Evolutionary conservation across 1,140 invertebrate species (phyloP), one percentile per base, ranked within the genome.

Genomic region (Drosophila busckii): DNA sequence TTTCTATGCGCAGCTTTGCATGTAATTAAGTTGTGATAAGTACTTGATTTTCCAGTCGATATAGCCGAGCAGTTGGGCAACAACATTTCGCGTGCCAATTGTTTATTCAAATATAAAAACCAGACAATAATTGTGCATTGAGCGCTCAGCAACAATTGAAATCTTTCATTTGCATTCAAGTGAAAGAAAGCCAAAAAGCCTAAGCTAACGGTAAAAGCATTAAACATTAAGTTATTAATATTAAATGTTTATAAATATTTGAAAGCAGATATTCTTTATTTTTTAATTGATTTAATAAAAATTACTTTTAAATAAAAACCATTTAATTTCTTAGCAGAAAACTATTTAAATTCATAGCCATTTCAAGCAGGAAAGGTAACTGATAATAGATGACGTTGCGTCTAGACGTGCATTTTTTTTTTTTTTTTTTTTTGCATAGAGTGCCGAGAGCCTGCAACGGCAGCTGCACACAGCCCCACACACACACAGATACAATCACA

Each of bases 321-420:
- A n/a, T n/a, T n/a, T n/a, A n/a, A n/a, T n/a, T n/a, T n/a, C n/a
- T n/a, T n/a, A n/a, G n/a, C 4, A 23, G 12, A 7, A 16, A 50
- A 60, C 53, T 46, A 42, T 37, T 29, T 26, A 34, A 45, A 54
- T 28, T 12, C 52, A 13, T 5, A 29, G 6, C 46, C 25, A 45
- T 44, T 13, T 13, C 16, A 42, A 53, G 62, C 53, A 55, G 46
- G 22, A 25, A 26, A 29, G 28, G 35, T 55, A 52, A 61, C 61
- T 50, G 61, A 45, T 50, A 53, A 46, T 71, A 67, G 56, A 48
- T 50, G 73, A 48, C 59, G 53, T 58, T 34, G 28, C 17, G 71
- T 76, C 71, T 76, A 76, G 71, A 76, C 71, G 26, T 78, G 55
- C 61, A 78, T 66, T 78, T 76, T 76, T 42, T 60, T 58, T 58